A percentile compares a stretch with the other conserved stretches of the same genome.
These are phyloP conservation scores for Ailurus styani DNA, from an alignment of 2,113 vertebrate genomes.

Conservation along the genomic window DNA sequence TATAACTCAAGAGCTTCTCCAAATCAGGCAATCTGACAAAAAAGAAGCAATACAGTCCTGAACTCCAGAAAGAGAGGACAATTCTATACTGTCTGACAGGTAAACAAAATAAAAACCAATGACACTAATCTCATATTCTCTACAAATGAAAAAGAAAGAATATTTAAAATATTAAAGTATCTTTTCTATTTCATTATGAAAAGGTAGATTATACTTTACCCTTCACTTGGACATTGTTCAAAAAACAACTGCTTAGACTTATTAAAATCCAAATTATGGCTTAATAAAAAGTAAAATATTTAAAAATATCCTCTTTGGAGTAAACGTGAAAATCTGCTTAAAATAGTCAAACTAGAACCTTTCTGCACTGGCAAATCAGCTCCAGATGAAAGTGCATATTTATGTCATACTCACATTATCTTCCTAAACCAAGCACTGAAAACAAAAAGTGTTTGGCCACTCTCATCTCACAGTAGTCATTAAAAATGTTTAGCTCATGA, in stretches of 20 bases:
- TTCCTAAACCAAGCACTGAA: not conserved
- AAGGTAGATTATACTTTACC: not conserved
- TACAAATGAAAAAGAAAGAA: not conserved
- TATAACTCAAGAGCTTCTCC: not conserved
- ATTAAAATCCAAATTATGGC: constrained; percentile 15
- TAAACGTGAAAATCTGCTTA: constrained; percentile 6
- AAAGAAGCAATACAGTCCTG: not conserved
- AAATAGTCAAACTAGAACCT: not conserved
- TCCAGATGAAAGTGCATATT: constrained; percentile 2
- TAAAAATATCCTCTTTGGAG: not conserved
- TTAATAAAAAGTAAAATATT: constrained; percentile 17
- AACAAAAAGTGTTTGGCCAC: not conserved
- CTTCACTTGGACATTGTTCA: not conserved
- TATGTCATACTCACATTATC: not conserved
- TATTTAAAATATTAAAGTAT: constrained; percentile 6
- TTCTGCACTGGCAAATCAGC: not conserved
- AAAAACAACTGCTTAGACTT: not conserved
- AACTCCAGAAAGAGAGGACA: not conserved
- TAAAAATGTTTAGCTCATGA: not conserved
- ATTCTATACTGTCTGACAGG: not conserved
- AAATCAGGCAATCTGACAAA: not conserved
- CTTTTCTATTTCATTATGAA: not conserved
- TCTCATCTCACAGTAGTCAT: not conserved
- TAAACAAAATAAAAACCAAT: not conserved
- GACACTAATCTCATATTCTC: not conserved